A percentile compares a stretch with the other conserved stretches of the same genome.
Conservation (phyloP, 2,888 invertebrate species). For the Sphaeridia pumilis region DNA sequence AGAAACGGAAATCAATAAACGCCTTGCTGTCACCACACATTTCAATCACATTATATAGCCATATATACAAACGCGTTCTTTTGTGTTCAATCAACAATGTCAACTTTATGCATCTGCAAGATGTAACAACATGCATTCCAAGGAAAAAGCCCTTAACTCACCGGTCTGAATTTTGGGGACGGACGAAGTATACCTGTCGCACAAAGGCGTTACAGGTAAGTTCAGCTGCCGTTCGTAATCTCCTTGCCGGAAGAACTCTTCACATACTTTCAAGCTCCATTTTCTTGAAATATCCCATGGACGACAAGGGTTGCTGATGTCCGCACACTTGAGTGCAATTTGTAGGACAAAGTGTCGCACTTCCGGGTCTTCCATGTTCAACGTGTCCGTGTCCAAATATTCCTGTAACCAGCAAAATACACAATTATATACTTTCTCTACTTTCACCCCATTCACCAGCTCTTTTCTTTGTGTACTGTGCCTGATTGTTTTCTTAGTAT, state of each 20-base stretch:
- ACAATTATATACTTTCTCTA: no score
- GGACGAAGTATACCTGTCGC: slow-evolving; percentile 64
- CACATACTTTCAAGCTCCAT: slow-evolving; percentile 80
- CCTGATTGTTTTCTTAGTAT: no score
- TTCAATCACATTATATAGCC: no score
- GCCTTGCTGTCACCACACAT: no score
- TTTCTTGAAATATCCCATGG: slow-evolving; percentile 73
- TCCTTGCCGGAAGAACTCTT: slow-evolving; percentile 82
- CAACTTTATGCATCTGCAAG: no score
- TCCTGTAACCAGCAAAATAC: slow-evolving; percentile 48
- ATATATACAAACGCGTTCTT: no score
- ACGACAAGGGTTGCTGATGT: slow-evolving; percentile 82
- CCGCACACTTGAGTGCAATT: slow-evolving; percentile 71
- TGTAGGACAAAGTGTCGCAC: slow-evolving; percentile 70
- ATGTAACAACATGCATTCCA: no score
- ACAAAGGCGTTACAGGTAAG: slow-evolving; percentile 68
- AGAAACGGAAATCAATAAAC: background rate
- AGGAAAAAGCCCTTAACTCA: no score
- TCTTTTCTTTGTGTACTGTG: no score
- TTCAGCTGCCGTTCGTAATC: slow-evolving; percentile 69
- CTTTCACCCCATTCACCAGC: no score
- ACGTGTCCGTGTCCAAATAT: slow-evolving; percentile 52
- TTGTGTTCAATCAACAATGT: no score
- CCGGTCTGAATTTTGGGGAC: slow-evolving; percentile 76
- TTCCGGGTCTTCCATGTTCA: slow-evolving; percentile 55